Evolutionary conservation across 2,888 invertebrate genomes (phyloP), one percentile per base, ranked within the genome.

Genomic region (Acrocyrtus sp.): DNA sequence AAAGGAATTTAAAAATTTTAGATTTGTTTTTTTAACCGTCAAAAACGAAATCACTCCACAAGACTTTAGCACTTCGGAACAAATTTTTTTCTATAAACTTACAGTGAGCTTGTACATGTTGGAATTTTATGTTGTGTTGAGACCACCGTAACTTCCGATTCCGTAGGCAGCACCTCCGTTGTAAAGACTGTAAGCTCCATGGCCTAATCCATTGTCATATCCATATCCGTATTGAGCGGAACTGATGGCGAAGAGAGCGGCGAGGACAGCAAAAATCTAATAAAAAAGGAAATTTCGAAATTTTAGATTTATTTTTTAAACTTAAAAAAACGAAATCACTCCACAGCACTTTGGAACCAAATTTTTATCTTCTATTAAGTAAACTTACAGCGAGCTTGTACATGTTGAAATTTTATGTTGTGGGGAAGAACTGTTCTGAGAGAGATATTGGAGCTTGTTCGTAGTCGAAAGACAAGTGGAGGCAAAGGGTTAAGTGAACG

Each of bases 311-410:
- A n/a, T n/a, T n/a, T n/a, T n/a, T n/a, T n/a, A n/a, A n/a, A n/a
- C 12, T 8, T n/a, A 56, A 6, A 39, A 15, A n/a, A n/a, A n/a
- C n/a, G n/a, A n/a, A n/a, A n/a, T n/a, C n/a, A n/a, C n/a, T 10
- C 34, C 21, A n/a, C n/a, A n/a, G n/a, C n/a, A n/a, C n/a, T n/a
- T 50, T 2, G 26, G 15, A 1, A 24, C 2, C 12, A 24, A 26
- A 24, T n/a, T n/a, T n/a, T n/a, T n/a, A 48, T 12, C 3, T 6
- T 21, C 21, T 6, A 24, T 24, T 50, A 5, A 5, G 26, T 43
- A 15, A 22, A 68, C 69, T 69, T 61, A 69, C 69, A 27, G 61
- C 69, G 17, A 69, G 22, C 69, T 69, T 69, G 69, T 54, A 69
- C 69, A 69, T 62, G 21, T 60, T 60, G 47, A 27, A 21, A 6